Evolutionary conservation across 1,140 invertebrate species (phyloP).

Genomic region (Drosophila orosa): DNA sequence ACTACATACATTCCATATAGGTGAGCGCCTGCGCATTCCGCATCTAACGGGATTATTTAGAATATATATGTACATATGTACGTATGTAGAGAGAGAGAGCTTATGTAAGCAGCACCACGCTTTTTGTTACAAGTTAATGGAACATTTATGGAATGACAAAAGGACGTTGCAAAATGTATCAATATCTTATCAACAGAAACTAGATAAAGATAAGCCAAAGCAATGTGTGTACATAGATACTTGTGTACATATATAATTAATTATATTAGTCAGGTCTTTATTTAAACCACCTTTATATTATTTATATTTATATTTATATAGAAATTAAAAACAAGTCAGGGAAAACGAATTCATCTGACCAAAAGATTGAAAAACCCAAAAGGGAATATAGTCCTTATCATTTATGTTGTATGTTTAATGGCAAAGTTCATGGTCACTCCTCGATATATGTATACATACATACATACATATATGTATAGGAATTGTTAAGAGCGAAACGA

Average conservation of each 20-base stretch:
- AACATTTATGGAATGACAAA: constrained; percentile 4
- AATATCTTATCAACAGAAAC: neutral
- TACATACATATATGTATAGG: neutral
- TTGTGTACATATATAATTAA: neutral
- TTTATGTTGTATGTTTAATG: constrained; percentile 14
- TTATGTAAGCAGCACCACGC: constrained; percentile 7
- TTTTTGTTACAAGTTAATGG: constrained; percentile 11
- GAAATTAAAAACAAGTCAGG: neutral
- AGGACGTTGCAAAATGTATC: constrained; percentile 4
- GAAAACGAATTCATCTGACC: neutral
- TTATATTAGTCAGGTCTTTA: no score
- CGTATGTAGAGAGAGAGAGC: neutral
- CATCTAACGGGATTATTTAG: constrained; percentile 13
- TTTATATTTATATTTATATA: neutral
- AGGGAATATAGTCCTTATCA: neutral
- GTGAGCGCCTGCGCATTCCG: neutral
- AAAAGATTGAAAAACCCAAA: neutral
- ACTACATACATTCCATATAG: neutral
- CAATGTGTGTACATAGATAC: neutral
- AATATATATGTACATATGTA: neutral
- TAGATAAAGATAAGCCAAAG: neutral
- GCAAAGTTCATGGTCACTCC: constrained; percentile 16
- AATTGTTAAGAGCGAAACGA: constrained; percentile 15
- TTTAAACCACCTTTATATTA: neutral
- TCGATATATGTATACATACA: neutral